Percentiles rank a stretch among this genome's conserved stretches.
These are phyloP conservation scores for Athalia cordata DNA, from an alignment of 2,888 invertebrate genomes.

Conservation along the genomic window DNA sequence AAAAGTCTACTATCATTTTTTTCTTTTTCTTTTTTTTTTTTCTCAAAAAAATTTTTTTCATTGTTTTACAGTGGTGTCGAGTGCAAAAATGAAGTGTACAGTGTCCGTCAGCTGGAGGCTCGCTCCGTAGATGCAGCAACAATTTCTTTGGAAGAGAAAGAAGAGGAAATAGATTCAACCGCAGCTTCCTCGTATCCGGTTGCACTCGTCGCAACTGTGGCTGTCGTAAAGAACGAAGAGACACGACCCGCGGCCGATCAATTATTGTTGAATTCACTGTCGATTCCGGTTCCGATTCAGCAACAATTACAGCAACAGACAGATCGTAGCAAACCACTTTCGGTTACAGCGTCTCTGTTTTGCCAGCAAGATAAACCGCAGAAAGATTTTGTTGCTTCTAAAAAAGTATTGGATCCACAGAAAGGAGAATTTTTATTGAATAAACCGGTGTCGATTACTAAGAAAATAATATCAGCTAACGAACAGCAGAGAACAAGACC, in stretches of 20 bases:
- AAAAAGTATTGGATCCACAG: constrained; percentile 36
- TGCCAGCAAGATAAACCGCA: constrained; percentile 52
- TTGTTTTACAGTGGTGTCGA: constrained; percentile 83
- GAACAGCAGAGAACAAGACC: constrained; percentile 53
- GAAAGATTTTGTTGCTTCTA: constrained; percentile 10
- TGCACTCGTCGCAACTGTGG: constrained; percentile 68
- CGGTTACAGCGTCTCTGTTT: constrained; percentile 72
- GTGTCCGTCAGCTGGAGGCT: constrained; percentile 77
- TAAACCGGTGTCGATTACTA: constrained; percentile 50
- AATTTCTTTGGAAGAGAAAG: constrained; percentile 51
- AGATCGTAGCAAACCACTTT: constrained; percentile 56
- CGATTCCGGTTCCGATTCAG: not conserved
- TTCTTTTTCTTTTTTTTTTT: not conserved
- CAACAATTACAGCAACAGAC: constrained; percentile 48
- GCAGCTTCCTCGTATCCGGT: constrained; percentile 52
- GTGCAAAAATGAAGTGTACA: constrained; percentile 86
- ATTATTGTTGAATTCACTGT: too few species aligned
- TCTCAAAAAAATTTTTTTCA: constrained; percentile 51
- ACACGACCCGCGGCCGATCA: not conserved
- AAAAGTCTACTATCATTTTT: not conserved
- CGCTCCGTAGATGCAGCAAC: constrained; percentile 55
- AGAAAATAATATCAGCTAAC: constrained; percentile 47
- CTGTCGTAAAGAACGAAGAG: not conserved
- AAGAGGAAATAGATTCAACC: constrained; percentile 44
- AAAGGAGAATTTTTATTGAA: constrained; percentile 40